Evolutionary conservation across 2,888 invertebrate species (phyloP).

Genomic region (Creontiades dilutus): DNA sequence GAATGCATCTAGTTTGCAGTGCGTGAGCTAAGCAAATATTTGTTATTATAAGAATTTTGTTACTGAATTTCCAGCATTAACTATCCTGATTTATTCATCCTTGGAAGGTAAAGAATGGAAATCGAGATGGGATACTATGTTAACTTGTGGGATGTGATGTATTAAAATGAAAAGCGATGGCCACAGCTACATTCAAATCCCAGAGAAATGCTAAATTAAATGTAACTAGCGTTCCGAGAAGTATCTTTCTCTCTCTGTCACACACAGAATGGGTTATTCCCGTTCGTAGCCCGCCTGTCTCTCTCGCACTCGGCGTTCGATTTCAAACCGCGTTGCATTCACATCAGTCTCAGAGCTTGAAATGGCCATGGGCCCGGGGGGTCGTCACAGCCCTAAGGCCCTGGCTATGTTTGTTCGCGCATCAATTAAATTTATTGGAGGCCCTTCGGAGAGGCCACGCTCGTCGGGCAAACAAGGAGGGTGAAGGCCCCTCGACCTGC

Average conservation of each 20-base stretch:
- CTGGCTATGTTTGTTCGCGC: conserved; percentile 72
- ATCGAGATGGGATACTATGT: not conserved
- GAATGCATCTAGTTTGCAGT: no score
- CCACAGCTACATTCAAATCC: conserved; percentile 1
- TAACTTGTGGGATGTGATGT: not conserved
- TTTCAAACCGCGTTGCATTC: conserved; percentile 7
- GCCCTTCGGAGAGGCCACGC: conserved; percentile 38
- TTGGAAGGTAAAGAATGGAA: not conserved
- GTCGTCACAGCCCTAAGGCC: not conserved
- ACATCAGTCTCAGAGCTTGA: conserved; percentile 11
- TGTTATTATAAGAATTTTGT: no score
- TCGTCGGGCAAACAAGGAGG: conserved; percentile 44
- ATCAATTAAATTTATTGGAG: conserved; percentile 73
- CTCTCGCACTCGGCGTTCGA: not conserved
- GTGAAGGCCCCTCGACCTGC: not conserved
- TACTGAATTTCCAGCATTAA: not conserved
- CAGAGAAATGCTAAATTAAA: conserved; percentile 25
- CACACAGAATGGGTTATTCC: not conserved
- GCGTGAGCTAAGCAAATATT: no score
- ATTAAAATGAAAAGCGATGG: conserved; percentile 8
- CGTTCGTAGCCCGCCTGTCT: not conserved
- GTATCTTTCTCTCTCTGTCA: not conserved
- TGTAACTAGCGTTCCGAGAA: not conserved
- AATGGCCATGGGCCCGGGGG: not conserved
- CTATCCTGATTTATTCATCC: not conserved